Evolutionary conservation across 2,888 invertebrate genomes (phyloP), one percentile per base, ranked within the genome.

Genomic region (Scaptodrosophila latifasciaeformis): DNA sequence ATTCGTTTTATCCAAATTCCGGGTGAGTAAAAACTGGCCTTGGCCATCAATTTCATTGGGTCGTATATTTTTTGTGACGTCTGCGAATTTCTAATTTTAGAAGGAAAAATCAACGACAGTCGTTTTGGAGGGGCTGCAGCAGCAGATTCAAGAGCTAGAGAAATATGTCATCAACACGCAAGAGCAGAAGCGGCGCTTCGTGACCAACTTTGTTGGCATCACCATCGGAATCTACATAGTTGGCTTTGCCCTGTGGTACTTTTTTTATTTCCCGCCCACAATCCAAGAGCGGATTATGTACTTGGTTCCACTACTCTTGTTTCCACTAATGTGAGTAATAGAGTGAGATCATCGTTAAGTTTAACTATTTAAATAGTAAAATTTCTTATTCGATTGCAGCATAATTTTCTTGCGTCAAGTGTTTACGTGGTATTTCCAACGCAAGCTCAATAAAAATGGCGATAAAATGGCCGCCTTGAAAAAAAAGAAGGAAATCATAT

Each of bases 371-470:
- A 24, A 24, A 24, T n/a, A n/a, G n/a, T n/a, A n/a, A n/a, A n/a
- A n/a, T n/a, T n/a, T n/a, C n/a, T n/a, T n/a, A n/a, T n/a, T n/a
- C n/a, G n/a, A n/a, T 10, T 18, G 12, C 86, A 96, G 96, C 77
- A 92, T 96, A 59, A 89, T 93, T 82, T 88, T 92, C 56, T 88
- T 94, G 15, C 94, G 95, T 71, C 91, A 91, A 70, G 87, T 92
- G 63, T 90, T 97, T 78, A 92, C 94, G 29, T 96, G 95, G 93
- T 96, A 96, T 86, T 98, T 94, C 85, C 92, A 92, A 71, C 90
- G 94, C 85, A 92, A 93, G 82, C 88, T 96, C 47, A 90, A 90
- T 57, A 91, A 91, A 82, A 96, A 95, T 87, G 91, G 93, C 82
- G 88, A 90, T 51, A 92, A 92, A 83, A 86, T 96, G 31, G 87